Evolutionary conservation across 2,888 invertebrate genomes (phyloP), one percentile per base, ranked within the genome.

Genomic region (Galerucella nymphaeae): DNA sequence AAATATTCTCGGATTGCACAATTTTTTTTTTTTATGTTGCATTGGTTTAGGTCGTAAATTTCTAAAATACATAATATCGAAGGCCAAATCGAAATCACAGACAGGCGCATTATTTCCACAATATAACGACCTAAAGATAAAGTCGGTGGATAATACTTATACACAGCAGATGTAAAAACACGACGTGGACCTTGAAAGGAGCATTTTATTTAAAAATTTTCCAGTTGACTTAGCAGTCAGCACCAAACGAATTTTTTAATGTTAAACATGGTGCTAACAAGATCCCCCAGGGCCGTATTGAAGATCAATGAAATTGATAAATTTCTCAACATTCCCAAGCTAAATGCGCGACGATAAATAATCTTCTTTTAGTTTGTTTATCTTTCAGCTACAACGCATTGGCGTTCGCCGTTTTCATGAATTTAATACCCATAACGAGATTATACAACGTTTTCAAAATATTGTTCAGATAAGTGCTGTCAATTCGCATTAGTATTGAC

Each of bases 191-290:
- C 72, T 72, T 69, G 69, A 55, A 66, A 57, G 67, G 30, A 62
- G 50, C 30, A 59, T 66, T 72, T 72, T 72, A 69, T 72, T 72
- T 69, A 64, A 62, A 66, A 72, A 69, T 62, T 69, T 69, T 72
- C 72, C 72, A 72, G 53, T 72, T 55, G 72, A 66, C 59, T 72
- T 72, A 42, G 42, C 65, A 65, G 61, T 41, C 72, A 72, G 53
- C 72, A 61, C 69, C 64, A 66, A 66, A 69, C 65, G 72, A 69
- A 69, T 72, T 69, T 72, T 72, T 68, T 72, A 72, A 72, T 69
- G 72, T 72, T 66, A 45, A 72, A 72, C 72, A 72, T 62, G 65
- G 72, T 72, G 72, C 72, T 72, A 72, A 72, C 72, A 72, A 72
- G 72, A 66, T 69, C 69, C 72, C 71, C 72, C 72, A 69, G 61